phyloP scores from a whole-genome alignment of 2,113 vertebrate species.

The Bufo gargarizans region DNA sequence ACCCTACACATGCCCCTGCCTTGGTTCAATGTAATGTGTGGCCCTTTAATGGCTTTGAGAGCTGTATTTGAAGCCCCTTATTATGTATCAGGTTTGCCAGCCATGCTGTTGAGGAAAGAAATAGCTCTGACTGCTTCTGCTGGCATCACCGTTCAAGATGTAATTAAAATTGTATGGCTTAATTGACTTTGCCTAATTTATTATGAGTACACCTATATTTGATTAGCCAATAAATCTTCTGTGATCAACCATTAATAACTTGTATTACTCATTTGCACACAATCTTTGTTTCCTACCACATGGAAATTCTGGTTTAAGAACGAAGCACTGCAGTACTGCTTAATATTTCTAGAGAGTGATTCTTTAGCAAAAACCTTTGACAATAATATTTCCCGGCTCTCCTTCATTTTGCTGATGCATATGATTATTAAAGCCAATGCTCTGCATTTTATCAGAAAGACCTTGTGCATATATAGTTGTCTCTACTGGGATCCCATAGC shows the following conservation, averaged over 20 bases:
- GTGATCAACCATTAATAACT: not conserved
- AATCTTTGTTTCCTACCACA: not conserved
- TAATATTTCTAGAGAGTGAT: slow-evolving; percentile 46
- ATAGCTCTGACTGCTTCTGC: not conserved
- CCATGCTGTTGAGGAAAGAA: not conserved
- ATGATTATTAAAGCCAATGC: slow-evolving; percentile 38
- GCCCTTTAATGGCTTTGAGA: not conserved
- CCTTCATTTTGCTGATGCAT: slow-evolving; percentile 40
- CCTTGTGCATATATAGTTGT: slow-evolving; percentile 43
- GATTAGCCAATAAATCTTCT: not conserved
- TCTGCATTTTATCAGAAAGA: slow-evolving; percentile 43
- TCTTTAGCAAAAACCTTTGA: slow-evolving; percentile 39
- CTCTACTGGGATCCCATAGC: slow-evolving; percentile 26
- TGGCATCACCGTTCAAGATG: not conserved
- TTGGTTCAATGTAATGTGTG: not conserved
- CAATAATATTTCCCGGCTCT: slow-evolving; percentile 30
- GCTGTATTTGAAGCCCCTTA: not conserved
- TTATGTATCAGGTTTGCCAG: not conserved
- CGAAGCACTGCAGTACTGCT: not conserved
- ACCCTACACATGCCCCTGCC: not conserved
- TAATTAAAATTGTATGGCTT: slow-evolving; percentile 3
- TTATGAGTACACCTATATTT: not conserved
- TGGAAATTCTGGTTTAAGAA: not conserved
- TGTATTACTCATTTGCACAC: not conserved
- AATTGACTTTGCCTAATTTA: not conserved